These are phyloP conservation scores for Planococcus citri DNA, from an alignment of 1,140 invertebrate species.

Conservation along the genomic window DNA sequence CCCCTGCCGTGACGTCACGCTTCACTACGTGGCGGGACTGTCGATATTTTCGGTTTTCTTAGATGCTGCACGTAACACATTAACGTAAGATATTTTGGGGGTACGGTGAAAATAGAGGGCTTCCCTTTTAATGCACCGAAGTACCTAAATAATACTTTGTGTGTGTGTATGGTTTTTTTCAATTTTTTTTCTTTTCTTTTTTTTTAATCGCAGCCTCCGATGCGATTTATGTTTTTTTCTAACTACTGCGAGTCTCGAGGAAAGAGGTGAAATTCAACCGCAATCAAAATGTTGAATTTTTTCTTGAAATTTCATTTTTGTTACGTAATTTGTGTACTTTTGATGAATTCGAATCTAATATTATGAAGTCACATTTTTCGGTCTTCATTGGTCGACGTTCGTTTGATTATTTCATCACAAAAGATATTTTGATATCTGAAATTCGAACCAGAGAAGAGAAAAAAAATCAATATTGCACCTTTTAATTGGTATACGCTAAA, in stretches of 20 bases:
- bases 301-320: constrained; percentile 9
- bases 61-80: neutral
- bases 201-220: too few relatives aligned
- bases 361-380: constrained; percentile 1
- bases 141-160: too few relatives aligned
- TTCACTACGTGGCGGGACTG: neutral
- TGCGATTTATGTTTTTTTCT: too few relatives aligned
- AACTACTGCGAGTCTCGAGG: too few relatives aligned
- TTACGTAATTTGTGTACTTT: neutral
- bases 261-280: constrained; percentile 16
- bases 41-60: constrained; percentile 15
- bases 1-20: constrained; percentile 24
- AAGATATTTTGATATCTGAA: neutral
- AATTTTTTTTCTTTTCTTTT: too few relatives aligned
- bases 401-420: neutral
- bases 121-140: too few relatives aligned
- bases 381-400: neutral
- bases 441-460: neutral
- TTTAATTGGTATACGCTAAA: neutral
- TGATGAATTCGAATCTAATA: neutral
- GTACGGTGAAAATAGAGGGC: too few relatives aligned
- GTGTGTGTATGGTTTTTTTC: too few relatives aligned
- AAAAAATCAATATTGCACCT: neutral
- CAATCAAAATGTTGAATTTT: constrained; percentile 19
- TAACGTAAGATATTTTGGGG: neutral